A percentile compares a stretch with the other conserved stretches of the same genome.
phyloP scores from a whole-genome alignment of 2,797 vertebrate species.

The Pteronotus mesoamericanus region DNA sequence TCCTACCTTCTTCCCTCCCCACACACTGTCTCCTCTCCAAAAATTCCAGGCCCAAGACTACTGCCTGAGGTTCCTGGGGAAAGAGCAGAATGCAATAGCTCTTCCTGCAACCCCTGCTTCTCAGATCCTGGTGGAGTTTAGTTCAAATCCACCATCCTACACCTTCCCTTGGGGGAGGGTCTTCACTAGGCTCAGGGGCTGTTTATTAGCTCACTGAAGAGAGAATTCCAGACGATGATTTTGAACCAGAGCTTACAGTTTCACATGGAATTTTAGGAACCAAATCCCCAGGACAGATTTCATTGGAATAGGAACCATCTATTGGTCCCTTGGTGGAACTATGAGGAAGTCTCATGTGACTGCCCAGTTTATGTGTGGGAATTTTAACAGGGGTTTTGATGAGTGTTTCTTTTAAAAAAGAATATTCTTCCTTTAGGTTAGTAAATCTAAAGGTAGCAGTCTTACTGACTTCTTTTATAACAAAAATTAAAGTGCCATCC shows the following conservation, averaged over 20 bases:
- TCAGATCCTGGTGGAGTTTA: neutral
- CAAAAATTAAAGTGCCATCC: neutral
- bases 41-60: neutral
- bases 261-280: neutral
- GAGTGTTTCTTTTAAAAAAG: conserved; percentile 26
- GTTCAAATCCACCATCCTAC: neutral
- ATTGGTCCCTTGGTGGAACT: neutral
- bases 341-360: neutral
- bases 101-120: neutral
- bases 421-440: neutral
- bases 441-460: neutral
- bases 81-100: neutral
- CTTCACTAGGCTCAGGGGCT: neutral
- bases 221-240: neutral
- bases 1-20: no score
- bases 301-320: neutral
- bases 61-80: neutral
- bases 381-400: neutral
- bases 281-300: neutral
- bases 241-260: neutral
- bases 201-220: neutral
- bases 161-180: neutral
- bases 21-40: neutral
- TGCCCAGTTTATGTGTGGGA: neutral
- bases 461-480: neutral